Base-by-base conservation (phyloP, 2,888 invertebrate genomes). In the Anaspis maculata region DNA sequence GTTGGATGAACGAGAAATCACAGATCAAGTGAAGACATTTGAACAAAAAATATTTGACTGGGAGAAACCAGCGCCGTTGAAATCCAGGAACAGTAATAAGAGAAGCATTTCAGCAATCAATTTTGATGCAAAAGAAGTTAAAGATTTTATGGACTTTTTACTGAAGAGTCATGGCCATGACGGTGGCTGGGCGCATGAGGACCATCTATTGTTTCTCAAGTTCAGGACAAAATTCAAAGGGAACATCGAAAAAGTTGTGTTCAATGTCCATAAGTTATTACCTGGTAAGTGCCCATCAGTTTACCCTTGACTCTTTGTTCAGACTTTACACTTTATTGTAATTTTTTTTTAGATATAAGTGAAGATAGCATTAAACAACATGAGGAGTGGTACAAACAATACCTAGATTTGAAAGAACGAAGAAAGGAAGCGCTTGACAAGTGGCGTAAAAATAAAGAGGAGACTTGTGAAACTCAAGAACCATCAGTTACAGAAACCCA, bases 181-280 rank as follows among this genome's bases (percentile, higher is more conserved):
- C 35, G 74, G 74, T 31, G 73, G 74, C 10, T 77, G 76, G 76
- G 59, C 65, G 34, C 64, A 67, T 48, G 72, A 71, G 34, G 70
- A 73, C 43, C 75, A 77, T 49, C 68, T 68, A 27, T 56, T 71
- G 36, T 76, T 75, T 55, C 48, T 69, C 25, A 69, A 68, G 48
- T 41, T 52, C 9, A 54, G 57, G 33, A 45, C 41, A 6, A 64
- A 57, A 48, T 52, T 52, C 32, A 57, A 54, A 40, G 40, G 49
- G 5, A n/a, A n/a, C 34, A 29, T 45, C n/a, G 45, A 51, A 9
- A 44, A 49, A 22, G 13, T 61, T 11, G 51, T 52, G 12, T 26
- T 43, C 30, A 34, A 51, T 32, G 25, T 63, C 27, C 51, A 59
- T 29, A 46, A 48, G 30, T 32, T 51, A 15, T 48, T 64, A 33